Conservation (phyloP, 1,140 invertebrate genomes). For the Drosophila repleta region DNA sequence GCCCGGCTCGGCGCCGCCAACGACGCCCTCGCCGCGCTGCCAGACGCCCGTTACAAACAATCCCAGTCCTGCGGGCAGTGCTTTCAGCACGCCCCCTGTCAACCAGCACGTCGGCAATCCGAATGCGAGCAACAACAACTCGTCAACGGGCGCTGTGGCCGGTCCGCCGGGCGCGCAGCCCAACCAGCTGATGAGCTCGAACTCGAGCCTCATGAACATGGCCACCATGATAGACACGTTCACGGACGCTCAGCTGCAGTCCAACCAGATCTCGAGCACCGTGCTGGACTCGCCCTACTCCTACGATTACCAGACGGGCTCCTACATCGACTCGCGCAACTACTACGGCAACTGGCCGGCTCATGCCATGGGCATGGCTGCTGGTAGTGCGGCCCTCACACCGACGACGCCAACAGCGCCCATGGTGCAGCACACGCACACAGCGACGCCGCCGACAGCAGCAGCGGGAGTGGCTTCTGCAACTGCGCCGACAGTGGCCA, state of each 20-base stretch:
- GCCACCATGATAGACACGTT: conserved; percentile 89
- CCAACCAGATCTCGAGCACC: conserved; percentile 92
- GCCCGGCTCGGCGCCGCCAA: conserved; percentile 84
- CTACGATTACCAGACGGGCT: conserved; percentile 87
- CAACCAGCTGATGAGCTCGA: conserved; percentile 84
- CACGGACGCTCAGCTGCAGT: conserved; percentile 90
- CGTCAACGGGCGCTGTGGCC: conserved; percentile 24
- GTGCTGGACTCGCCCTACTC: conserved; percentile 90
- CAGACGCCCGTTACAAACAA: conserved; percentile 84
- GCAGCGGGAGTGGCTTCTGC: conserved; percentile 13
- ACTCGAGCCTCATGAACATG: conserved; percentile 88
- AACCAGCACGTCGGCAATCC: conserved; percentile 59
- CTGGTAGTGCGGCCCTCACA: conserved; percentile 44
- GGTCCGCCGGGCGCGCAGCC: conserved; percentile 40
- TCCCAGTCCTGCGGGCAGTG: conserved; percentile 81
- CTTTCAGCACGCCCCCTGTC: conserved; percentile 79
- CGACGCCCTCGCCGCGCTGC: conserved; percentile 81
- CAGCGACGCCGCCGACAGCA: conserved; percentile 38
- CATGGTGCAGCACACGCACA: conserved; percentile 42
- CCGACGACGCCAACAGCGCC: conserved; percentile 64
- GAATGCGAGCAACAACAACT: conserved; percentile 41
- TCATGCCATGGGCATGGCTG: conserved; percentile 66
- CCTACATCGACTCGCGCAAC: conserved; percentile 83
- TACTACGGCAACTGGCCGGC: conserved; percentile 83
- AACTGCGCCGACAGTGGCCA: conserved; percentile 11